Base-by-base conservation (phyloP, 2,888 invertebrate genomes). In the Meiosimyza decipiens region DNA sequence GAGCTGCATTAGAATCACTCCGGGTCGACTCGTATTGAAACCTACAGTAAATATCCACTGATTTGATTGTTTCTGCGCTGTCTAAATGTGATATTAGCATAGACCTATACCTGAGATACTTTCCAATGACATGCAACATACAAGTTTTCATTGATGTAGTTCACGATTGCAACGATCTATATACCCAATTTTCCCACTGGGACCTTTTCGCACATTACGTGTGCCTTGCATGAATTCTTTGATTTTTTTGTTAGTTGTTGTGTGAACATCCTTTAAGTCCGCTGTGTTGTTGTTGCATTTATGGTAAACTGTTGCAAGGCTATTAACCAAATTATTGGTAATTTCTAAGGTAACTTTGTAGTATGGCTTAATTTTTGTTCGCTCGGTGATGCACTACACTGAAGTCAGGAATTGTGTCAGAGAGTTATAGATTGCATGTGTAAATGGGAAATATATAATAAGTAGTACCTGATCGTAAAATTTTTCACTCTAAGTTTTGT, bases 291-390 rank as follows among this genome's bases (percentile, higher is more conserved):
- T 62, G n/a, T 49, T 63, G 47, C 18, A 12, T 33, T 62, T 40
- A 11, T 63, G 40, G 18, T 18, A 63, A 63, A 63, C 63, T 63
- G 63, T 63, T 63, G 54, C 71, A 75, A 74, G 76, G 76, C 80
- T 79, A 81, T 81, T 81, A 81, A 81, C 79, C 81, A 81, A 81
- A 81, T 82, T 82, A 79, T 82, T 78, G 77, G 82, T 80, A 82
- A 81, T 82, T 82, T 80, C 73, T 78, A 63, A 16, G 49, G 62
- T 47, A 49, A 63, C 40, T 13, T 47, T 63, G 3, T 47, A n/a
- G 40, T 18, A 63, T 47, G 18, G 40, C 63, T 63, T 63, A 15
- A 63, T 63, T 63, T 18, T 9, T 40, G 12, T 28, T 16, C 2
- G 28, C 1, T 57, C 22, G 6, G 18, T 4, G 12, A 47, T 9